Conservation (phyloP, 1,140 invertebrate species). For the Drosophila elegans region DNA sequence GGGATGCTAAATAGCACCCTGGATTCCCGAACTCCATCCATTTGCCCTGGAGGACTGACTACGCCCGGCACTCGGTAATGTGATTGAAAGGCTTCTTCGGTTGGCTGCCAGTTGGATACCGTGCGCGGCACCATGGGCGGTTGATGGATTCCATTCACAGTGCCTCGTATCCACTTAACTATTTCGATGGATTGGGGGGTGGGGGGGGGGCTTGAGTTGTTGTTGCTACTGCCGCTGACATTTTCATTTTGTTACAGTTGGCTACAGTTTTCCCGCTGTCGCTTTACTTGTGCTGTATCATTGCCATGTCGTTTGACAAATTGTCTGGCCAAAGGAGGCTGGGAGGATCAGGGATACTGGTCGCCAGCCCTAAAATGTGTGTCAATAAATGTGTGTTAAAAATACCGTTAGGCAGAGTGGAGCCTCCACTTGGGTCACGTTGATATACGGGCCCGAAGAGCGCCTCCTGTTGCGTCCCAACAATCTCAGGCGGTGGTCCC, state of each 20-base stretch:
- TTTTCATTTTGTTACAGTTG: constrained; percentile 71
- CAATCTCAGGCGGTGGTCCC: constrained; percentile 46
- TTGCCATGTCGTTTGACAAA: constrained; percentile 73
- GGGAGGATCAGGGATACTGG: background rate
- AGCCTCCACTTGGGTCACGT: constrained; percentile 32
- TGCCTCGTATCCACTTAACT: constrained; percentile 48
- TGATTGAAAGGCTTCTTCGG: constrained; percentile 57
- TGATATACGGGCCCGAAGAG: constrained; percentile 51
- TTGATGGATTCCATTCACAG: constrained; percentile 76
- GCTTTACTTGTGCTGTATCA: constrained; percentile 46
- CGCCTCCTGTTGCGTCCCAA: constrained; percentile 62
- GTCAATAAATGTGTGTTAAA: constrained; percentile 62
- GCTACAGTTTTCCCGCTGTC: constrained; percentile 59
- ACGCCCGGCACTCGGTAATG: constrained; percentile 43
- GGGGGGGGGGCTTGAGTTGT: constrained; percentile 15
- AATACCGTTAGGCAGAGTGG: constrained; percentile 56
- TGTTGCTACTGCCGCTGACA: constrained; percentile 52
- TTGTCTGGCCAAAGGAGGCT: constrained; percentile 34
- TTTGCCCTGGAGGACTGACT: constrained; percentile 22
- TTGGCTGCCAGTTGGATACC: constrained; percentile 52
- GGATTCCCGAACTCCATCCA: constrained; percentile 12
- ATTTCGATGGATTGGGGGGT: constrained; percentile 42
- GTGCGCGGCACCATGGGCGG: constrained; percentile 61
- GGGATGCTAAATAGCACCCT: constrained; percentile 28
- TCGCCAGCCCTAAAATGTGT: constrained; percentile 50